Percentiles rank a stretch among this genome's conserved stretches.
phyloP scores from a whole-genome alignment of 2,888 invertebrate species.

The Meliscaeva auricollis region DNA sequence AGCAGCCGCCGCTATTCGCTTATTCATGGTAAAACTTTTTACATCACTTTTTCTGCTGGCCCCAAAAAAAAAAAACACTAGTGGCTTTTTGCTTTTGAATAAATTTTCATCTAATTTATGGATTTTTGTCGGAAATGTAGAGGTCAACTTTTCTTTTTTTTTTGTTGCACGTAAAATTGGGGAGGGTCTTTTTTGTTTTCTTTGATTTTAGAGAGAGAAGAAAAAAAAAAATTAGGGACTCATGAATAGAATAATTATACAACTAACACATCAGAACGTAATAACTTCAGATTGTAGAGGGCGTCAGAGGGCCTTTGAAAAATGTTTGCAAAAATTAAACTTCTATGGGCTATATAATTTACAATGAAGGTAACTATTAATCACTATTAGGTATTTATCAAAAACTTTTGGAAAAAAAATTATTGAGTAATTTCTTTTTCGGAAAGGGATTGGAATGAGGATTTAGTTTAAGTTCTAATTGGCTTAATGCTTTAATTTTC shows the following conservation, averaged over 20 bases:
- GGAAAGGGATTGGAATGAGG: too few relatives aligned
- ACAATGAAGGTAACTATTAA: neutral
- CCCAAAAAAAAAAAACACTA: neutral
- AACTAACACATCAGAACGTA: neutral
- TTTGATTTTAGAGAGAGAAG: neutral
- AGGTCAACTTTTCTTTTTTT: conserved; percentile 29
- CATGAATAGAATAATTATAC: conserved; percentile 28
- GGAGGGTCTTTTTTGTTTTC: neutral
- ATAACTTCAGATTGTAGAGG: neutral
- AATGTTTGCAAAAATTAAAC: neutral
- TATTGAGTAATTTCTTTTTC: too few relatives aligned
- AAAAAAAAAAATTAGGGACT: neutral
- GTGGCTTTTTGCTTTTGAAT: conserved; percentile 57
- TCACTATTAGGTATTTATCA: neutral
- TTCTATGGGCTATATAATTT: neutral
- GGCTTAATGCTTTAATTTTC: too few relatives aligned
- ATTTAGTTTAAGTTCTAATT: too few relatives aligned
- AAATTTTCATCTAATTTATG: conserved; percentile 68
- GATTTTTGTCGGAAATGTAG: conserved; percentile 36
- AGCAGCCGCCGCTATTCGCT: neutral
- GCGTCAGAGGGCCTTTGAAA: neutral
- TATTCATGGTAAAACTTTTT: conserved; percentile 66
- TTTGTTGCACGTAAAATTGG: conserved; percentile 1
- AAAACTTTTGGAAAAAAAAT: neutral
- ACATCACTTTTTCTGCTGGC: conserved; percentile 24